These are phyloP conservation scores for Nerophis ophidion DNA, from an alignment of 2,113 vertebrate genomes.

Conservation along the genomic window DNA sequence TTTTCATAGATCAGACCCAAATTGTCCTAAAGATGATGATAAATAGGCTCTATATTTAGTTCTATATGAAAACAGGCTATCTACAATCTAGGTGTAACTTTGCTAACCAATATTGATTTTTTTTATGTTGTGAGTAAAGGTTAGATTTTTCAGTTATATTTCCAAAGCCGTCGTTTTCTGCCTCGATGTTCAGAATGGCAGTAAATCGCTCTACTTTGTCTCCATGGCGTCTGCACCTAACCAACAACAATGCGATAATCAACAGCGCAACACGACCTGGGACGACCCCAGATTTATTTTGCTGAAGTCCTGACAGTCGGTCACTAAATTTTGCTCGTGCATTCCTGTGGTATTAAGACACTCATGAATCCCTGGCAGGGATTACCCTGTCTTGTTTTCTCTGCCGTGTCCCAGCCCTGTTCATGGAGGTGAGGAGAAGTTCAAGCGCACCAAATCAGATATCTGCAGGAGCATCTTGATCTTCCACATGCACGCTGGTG, in stretches of 20 bases:
- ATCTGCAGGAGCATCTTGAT: slow-evolving; percentile 32
- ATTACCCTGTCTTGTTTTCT: slow-evolving; percentile 53
- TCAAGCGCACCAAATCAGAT: slow-evolving; percentile 54
- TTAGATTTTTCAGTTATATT: neutral
- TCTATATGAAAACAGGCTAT: neutral
- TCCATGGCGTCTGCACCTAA: neutral
- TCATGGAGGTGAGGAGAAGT: slow-evolving; percentile 55
- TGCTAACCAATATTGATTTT: neutral
- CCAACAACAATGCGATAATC: slow-evolving; percentile 14
- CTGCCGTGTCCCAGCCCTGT: slow-evolving; percentile 44
- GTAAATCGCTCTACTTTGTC: neutral
- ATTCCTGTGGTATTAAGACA: slow-evolving; percentile 60
- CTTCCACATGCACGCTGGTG: slow-evolving; percentile 11
- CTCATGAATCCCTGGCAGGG: slow-evolving; percentile 54
- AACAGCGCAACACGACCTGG: neutral
- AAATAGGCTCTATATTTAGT: too few species aligned
- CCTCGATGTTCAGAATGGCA: neutral
- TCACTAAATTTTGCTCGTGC: slow-evolving; percentile 36
- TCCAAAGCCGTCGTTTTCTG: neutral
- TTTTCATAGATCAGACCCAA: too few species aligned
- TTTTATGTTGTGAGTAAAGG: neutral
- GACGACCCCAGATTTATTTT: slow-evolving; percentile 22
- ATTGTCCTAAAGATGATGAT: too few species aligned
- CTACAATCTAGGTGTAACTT: neutral
- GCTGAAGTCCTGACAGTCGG: slow-evolving; percentile 13